Percentiles rank a stretch among this genome's conserved stretches.
Conservation (phyloP, 2,113 vertebrate genomes). For the Lota lota region DNA sequence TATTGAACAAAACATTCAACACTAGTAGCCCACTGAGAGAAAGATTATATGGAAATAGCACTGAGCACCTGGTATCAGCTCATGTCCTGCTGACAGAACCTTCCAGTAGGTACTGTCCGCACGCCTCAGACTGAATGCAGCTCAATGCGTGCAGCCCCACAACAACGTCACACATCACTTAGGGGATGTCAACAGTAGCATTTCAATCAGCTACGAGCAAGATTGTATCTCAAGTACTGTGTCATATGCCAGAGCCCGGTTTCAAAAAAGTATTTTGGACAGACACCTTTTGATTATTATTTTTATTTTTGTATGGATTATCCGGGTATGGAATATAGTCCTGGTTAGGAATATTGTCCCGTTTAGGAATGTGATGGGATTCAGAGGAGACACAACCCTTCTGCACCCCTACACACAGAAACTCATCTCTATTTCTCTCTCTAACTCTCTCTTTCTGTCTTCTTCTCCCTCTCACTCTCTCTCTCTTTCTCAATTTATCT, state of each 20-base stretch:
- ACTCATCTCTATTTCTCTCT: no score
- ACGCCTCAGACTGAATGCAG: conserved; percentile 47
- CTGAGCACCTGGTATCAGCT: neutral
- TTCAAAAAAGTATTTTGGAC: neutral
- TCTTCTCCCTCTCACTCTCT: no score
- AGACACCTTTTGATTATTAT: conserved; percentile 14
- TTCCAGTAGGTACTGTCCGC: neutral
- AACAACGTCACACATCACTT: conserved; percentile 53
- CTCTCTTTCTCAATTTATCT: no score
- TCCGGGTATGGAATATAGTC: no score
- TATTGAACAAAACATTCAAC: no score
- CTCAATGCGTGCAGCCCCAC: conserved; percentile 30
- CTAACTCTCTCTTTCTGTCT: no score
- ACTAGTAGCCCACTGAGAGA: no score
- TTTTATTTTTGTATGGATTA: neutral
- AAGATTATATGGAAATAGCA: no score
- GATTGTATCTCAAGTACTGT: conserved; percentile 42
- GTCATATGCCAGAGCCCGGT: conserved; percentile 29
- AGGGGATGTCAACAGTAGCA: conserved; percentile 49
- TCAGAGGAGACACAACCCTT: no score
- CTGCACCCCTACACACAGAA: no score
- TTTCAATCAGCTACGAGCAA: conserved; percentile 24
- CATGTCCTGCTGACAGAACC: neutral
- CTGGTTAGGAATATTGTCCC: no score
- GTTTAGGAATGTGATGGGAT: no score